Evolutionary conservation across 2,113 vertebrate genomes (phyloP), one percentile per base, ranked within the genome.

Genomic region (Morone chrysops): DNA sequence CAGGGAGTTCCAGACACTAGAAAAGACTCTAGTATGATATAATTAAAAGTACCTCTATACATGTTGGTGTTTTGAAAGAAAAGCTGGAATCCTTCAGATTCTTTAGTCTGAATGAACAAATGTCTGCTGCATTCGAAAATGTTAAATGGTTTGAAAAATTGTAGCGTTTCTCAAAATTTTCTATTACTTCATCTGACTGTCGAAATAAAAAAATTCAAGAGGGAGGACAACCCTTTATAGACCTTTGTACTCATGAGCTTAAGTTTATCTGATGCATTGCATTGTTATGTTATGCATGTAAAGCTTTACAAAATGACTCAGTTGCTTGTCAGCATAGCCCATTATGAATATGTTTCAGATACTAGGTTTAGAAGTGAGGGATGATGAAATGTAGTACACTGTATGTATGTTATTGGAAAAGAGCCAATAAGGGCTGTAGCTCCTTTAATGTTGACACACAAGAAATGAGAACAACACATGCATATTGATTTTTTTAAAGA

Each of bases 1-100:
- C 25, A 25, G 25, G 25, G 25, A 25, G 25, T 25, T 25, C 25
- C 25, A 25, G 25, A 25, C 25, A 25, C 25, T 25, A 25, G 25
- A 25, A 25, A 25, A 25, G 25, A 25, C 25, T 31, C 31, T 36
- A 17, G 14, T 4, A 3, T 16, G 13, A 59, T 7, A 36, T 8
- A 18, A 9, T 9, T 13, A 59, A 31, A 59, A 36, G 6, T 25
- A 31, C 5, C 22, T 25, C 13, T 1, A 8, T 2, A 5, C 20
- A 36, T 36, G 41, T 51, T 25, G 50, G 13, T 54, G 13, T 43
- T 76, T 69, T 75, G 11, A 69, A 53, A 72, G 70, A 77, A 79
- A 78, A 18, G 36, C 7, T 48, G 10, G 31, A 78, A 84, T 71
- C 74, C 74, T 86, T 86, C 41, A 66, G n/a, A 74, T 47, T 18